Percentiles rank a stretch among this genome's conserved stretches.
phyloP scores from a whole-genome alignment of 2,888 invertebrate genomes.

The Helobdella robusta region DNA sequence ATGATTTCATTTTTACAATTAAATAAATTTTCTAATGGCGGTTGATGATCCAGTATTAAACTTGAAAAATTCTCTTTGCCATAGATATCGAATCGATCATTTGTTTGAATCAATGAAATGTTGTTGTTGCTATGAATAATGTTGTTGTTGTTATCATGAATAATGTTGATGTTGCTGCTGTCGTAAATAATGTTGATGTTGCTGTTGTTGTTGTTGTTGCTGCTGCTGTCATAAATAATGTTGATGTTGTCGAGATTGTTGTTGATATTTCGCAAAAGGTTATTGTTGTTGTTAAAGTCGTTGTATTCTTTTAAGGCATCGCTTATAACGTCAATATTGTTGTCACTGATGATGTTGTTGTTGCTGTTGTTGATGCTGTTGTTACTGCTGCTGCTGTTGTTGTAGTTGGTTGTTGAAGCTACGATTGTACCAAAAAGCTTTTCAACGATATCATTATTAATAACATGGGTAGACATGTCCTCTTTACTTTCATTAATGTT shows the following conservation, averaged over 20 bases:
- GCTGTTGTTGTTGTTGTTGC: not conserved
- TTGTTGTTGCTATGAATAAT: not conserved
- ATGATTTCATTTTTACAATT: no score
- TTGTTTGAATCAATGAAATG: not conserved
- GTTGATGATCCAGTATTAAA: no score
- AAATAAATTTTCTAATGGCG: no score
- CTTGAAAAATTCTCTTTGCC: no score
- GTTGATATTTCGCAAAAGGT: not conserved
- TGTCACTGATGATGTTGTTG: not conserved
- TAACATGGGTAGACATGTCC: no score
- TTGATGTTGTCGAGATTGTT: not conserved
- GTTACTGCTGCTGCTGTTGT: not conserved
- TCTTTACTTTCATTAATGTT: no score
- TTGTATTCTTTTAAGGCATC: not conserved
- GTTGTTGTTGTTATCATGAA: not conserved
- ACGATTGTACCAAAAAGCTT: no score
- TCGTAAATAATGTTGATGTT: not conserved
- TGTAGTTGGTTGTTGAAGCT: no score
- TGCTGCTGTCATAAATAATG: not conserved
- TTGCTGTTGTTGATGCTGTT: not conserved
- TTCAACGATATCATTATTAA: no score
- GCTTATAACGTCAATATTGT: not conserved
- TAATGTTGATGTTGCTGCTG: not conserved
- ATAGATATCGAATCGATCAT: no score
- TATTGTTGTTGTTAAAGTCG: not conserved